Evolutionary conservation across 2,797 vertebrate species (phyloP).

Genomic region (Pangasius mekongensis): DNA sequence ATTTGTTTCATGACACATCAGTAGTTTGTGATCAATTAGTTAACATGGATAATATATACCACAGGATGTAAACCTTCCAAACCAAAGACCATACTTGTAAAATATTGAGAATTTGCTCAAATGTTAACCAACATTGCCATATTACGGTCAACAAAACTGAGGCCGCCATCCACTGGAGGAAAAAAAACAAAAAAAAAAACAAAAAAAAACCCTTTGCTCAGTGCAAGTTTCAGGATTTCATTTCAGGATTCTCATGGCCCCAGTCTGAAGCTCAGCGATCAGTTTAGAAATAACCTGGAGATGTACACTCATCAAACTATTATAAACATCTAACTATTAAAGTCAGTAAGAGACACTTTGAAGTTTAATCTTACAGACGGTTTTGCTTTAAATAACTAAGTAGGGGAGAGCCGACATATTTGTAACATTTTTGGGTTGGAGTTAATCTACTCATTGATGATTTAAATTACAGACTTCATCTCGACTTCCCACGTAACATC

Average conservation of each 20-base stretch:
- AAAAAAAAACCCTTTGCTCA: neutral
- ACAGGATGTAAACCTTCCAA: neutral
- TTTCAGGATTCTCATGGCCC: neutral
- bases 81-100: neutral
- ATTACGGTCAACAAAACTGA: neutral
- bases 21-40: neutral
- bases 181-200: too few relatives aligned
- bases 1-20: neutral
- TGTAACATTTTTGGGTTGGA: neutral
- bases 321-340: neutral
- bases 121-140: neutral
- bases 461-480: neutral
- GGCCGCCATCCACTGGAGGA: neutral
- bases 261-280: neutral
- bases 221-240: neutral
- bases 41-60: neutral
- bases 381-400: neutral
- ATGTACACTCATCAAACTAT: neutral
- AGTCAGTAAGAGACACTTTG: neutral
- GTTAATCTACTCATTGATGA: too few relatives aligned
- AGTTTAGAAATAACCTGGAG: constrained; percentile 2
- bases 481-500: too few relatives aligned
- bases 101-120: neutral
- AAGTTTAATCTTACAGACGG: neutral
- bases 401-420: neutral